phyloP scores from a whole-genome alignment of 2,888 invertebrate species.

The Tetragnatha montana region DNA sequence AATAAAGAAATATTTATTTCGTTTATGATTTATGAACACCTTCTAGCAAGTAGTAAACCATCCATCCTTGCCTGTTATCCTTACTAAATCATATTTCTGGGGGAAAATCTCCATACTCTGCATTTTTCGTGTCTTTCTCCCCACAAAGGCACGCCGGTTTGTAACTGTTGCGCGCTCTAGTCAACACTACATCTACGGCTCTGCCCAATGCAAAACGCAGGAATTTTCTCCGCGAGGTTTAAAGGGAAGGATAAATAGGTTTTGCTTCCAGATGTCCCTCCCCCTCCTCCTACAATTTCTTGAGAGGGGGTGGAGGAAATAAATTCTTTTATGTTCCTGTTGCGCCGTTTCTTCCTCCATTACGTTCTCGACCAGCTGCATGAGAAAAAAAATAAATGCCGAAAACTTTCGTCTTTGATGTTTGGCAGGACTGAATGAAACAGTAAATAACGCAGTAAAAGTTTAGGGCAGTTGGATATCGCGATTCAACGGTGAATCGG shows the following conservation, averaged over 20 bases:
- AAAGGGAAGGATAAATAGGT: constrained; percentile 25
- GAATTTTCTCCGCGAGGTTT: constrained; percentile 6
- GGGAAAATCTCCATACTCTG: too few relatives aligned
- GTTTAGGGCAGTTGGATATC: not conserved
- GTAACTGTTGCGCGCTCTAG: too few relatives aligned
- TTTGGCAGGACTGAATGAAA: not conserved
- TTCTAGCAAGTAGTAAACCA: too few relatives aligned
- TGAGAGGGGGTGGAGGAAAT: not conserved
- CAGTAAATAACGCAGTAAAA: not conserved
- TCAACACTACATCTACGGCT: too few relatives aligned
- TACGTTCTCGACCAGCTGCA: not conserved
- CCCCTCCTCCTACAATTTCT: not conserved
- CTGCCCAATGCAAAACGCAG: constrained; percentile 19
- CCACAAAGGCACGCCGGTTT: too few relatives aligned
- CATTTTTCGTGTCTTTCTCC: too few relatives aligned
- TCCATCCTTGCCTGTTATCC: too few relatives aligned
- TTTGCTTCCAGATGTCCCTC: constrained; percentile 9
- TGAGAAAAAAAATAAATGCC: not conserved
- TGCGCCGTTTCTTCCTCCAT: not conserved
- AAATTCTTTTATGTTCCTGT: constrained; percentile 25
- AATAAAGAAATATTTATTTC: too few relatives aligned
- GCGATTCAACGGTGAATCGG: not conserved
- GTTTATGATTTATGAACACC: too few relatives aligned
- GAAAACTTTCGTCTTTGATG: not conserved
- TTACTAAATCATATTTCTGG: too few relatives aligned